Evolutionary conservation across 2,113 vertebrate species (phyloP).

Genomic region (Leucopsar rothschildi): DNA sequence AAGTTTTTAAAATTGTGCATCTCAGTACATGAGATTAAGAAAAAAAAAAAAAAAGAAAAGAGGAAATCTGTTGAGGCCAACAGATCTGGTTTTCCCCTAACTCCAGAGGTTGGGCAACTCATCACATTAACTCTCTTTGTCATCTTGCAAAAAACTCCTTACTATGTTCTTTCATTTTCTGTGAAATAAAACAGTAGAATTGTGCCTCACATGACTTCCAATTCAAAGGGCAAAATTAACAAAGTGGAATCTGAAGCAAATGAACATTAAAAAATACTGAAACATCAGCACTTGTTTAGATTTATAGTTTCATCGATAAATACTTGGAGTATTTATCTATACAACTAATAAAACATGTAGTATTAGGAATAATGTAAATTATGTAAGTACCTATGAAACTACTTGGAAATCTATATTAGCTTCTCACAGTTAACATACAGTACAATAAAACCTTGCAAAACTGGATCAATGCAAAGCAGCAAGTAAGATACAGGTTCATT

Average conservation of each 20-base stretch:
- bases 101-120: background rate
- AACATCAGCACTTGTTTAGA: background rate
- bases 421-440: slow-evolving; percentile 25
- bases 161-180: background rate
- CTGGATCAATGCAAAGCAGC: slow-evolving; percentile 26
- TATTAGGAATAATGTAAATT: background rate
- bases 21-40: slow-evolving; percentile 5
- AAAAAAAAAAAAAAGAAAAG: background rate
- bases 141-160: background rate
- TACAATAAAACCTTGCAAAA: slow-evolving; percentile 27
- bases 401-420: background rate
- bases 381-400: slow-evolving; percentile 27
- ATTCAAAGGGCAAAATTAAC: background rate
- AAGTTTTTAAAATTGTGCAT: slow-evolving; percentile 8
- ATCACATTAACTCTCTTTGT: background rate
- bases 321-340: background rate
- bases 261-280: background rate
- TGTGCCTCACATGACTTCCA: background rate
- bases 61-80: background rate
- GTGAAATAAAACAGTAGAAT: background rate
- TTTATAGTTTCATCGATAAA: background rate
- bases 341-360: background rate
- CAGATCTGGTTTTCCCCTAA: background rate
- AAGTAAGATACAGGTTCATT: background rate
- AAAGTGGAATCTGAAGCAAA: background rate